Evolutionary conservation across 2,888 invertebrate species (phyloP).

Genomic region (Drosophila kuntzei): DNA sequence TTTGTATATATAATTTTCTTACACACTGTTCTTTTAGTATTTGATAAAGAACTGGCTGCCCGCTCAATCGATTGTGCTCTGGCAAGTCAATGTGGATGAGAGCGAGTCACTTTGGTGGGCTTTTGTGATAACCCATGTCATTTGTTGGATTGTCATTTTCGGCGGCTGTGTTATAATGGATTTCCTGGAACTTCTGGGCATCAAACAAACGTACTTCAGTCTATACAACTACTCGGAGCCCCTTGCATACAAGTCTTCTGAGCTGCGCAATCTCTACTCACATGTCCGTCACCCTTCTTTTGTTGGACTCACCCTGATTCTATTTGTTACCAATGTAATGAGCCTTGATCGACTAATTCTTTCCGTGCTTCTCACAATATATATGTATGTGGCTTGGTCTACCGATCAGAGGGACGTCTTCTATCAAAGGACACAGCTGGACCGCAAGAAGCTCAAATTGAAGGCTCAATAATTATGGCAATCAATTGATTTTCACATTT

Average conservation of each 20-base stretch:
- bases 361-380: constrained; percentile 86
- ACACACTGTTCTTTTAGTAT: constrained; percentile 82
- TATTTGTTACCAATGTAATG: constrained; percentile 88
- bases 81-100: constrained; percentile 87
- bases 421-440: constrained; percentile 87
- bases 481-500: neutral
- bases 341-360: constrained; percentile 88
- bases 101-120: constrained; percentile 86
- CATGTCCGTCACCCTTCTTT: constrained; percentile 89
- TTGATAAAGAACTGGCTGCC: constrained; percentile 86
- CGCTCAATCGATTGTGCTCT: constrained; percentile 86
- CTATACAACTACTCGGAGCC: constrained; percentile 86
- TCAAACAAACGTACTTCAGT: constrained; percentile 88
- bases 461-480: constrained; percentile 51
- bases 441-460: constrained; percentile 86
- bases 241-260: constrained; percentile 86
- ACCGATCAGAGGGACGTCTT: constrained; percentile 87
- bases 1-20: constrained; percentile 1
- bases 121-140: constrained; percentile 86
- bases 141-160: constrained; percentile 88
- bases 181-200: constrained; percentile 87
- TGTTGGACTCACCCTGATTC: constrained; percentile 86
- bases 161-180: constrained; percentile 88
- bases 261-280: constrained; percentile 86
- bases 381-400: constrained; percentile 88